Base-by-base conservation (phyloP, 2,113 vertebrate species). In the Alectura lathami region DNA sequence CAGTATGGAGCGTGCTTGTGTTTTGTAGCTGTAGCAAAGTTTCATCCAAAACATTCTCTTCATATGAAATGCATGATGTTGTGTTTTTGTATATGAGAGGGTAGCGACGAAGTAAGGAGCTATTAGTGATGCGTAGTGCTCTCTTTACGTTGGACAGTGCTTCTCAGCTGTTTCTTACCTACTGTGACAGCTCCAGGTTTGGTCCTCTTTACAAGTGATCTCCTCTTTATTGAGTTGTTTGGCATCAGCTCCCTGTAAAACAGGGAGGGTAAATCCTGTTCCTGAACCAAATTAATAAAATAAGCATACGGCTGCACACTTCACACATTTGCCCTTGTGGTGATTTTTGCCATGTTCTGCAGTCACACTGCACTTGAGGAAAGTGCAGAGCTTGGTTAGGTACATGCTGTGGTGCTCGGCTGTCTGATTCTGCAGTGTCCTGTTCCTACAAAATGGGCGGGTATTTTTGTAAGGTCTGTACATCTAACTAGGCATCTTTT, bases 1-100 rank as follows among this genome's bases (percentile, higher is more conserved):
- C 83, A 77, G 51, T 84, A 51, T 38, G 54, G 73, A 85, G n/a
- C 29, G 17, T 83, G 11, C 4, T 87, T 81, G 26, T 3, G 8
- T 82, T 90, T 85, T 75, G 4, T 74, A 57, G 48, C 29, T 38
- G 6, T 63, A 83, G n/a, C 34, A 77, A 60, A 88, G 36, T 73
- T 93, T 91, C 13, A 73, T 85, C 59, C 77, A 57, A 84, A 94
- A 91, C 11, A 5, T 83, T 79, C 18, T 48, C 17, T 90, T 94
- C 24, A 5, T 86, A 80, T 2, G 1, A 73, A 81, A 59, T 70
- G 43, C 36, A 59, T 73, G 74, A 32, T 32, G 8, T 60, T 56
- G 6, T 67, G 38, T 89, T 94, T 85, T 86, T 60, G 79, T 74
- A 29, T 91, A 81, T 94, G 45, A 91, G 79, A 43, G 26, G 8